A percentile compares a stretch with the other conserved stretches of the same genome.
phyloP scores from a whole-genome alignment of 2,888 invertebrate species.

The Andrena praecox region DNA sequence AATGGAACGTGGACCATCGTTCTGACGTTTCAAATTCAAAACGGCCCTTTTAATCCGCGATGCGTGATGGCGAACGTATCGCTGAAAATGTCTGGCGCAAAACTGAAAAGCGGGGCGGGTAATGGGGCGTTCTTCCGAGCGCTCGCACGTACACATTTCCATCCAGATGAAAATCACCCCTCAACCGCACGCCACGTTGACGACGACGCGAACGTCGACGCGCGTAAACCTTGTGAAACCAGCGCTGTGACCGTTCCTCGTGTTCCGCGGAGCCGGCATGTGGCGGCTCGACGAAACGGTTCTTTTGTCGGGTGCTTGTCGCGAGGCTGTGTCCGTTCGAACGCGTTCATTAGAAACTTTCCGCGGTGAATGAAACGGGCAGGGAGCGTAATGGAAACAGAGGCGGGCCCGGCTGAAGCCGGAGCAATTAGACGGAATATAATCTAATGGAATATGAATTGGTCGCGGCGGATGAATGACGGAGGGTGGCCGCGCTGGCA shows the following conservation, averaged over 20 bases:
- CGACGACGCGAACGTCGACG: neutral
- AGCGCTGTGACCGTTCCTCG: conserved; percentile 12
- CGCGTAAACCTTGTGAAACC: conserved; percentile 19
- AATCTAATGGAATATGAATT: no score
- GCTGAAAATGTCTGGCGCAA: conserved; percentile 35
- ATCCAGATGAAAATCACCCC: conserved; percentile 36
- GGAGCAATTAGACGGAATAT: no score
- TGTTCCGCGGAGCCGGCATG: neutral
- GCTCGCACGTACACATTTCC: conserved; percentile 24
- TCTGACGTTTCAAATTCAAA: conserved; percentile 19
- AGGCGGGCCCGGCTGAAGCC: no score
- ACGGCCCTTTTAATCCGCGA: conserved; percentile 23
- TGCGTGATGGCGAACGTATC: conserved; percentile 26
- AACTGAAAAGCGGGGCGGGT: conserved; percentile 38
- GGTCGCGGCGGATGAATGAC: no score
- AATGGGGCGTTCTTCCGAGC: conserved; percentile 54
- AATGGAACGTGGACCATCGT: conserved; percentile 9
- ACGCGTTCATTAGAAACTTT: neutral
- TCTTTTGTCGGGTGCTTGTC: conserved; percentile 6
- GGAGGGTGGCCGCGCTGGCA: no score
- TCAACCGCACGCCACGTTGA: conserved; percentile 22
- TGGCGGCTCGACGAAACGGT: conserved; percentile 6
- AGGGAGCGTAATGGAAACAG: no score
- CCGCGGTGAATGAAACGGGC: no score
- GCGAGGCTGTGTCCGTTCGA: neutral